Conservation (phyloP, 1,140 invertebrate species). For the Megathymus violae region DNA sequence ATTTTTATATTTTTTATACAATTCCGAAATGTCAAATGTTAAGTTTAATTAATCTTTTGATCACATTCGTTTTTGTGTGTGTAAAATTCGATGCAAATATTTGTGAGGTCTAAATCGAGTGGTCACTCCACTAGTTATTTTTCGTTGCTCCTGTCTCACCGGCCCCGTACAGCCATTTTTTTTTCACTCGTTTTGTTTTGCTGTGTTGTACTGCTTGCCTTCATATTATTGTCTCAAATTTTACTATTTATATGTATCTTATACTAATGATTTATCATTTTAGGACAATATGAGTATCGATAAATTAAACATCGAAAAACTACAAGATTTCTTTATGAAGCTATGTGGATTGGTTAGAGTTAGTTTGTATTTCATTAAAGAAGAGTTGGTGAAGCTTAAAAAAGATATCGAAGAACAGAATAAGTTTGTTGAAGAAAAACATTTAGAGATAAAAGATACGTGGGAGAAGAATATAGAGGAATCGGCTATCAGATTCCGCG, state of each 20-base stretch:
- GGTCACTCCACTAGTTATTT: conserved; percentile 65
- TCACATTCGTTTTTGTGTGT: too few relatives aligned
- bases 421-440: conserved; percentile 80
- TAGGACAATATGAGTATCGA: conserved; percentile 85
- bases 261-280: conserved; percentile 44
- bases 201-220: conserved; percentile 38
- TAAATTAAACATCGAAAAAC: conserved; percentile 82
- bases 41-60: too few relatives aligned
- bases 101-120: conserved; percentile 54
- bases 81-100: neutral
- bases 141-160: conserved; percentile 86
- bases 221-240: too few relatives aligned
- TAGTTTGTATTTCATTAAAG: conserved; percentile 84
- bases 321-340: conserved; percentile 79
- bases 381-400: conserved; percentile 85
- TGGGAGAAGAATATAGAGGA: conserved; percentile 83
- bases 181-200: conserved; percentile 33
- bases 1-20: too few relatives aligned
- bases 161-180: conserved; percentile 77
- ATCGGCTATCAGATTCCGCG: conserved; percentile 82
- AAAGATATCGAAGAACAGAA: conserved; percentile 81
- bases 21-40: too few relatives aligned
- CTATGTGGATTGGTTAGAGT: conserved; percentile 82
- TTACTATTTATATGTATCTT: too few relatives aligned
- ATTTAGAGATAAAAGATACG: conserved; percentile 83